Evolutionary conservation across 2,888 invertebrate genomes (phyloP).

Genomic region (Abscondita cerata): DNA sequence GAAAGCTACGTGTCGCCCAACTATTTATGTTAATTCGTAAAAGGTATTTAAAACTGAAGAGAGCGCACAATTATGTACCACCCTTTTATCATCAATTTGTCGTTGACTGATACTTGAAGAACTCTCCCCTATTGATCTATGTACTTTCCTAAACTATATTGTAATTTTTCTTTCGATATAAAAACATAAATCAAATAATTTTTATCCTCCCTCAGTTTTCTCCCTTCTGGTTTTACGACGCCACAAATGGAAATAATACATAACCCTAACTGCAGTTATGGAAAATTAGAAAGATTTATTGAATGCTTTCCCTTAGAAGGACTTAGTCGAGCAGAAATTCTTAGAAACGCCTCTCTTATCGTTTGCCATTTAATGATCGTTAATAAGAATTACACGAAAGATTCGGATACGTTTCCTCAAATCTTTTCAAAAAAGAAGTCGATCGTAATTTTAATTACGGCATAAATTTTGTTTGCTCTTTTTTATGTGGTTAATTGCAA

Average conservation of each 20-base stretch:
- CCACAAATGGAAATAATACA: conserved; percentile 44
- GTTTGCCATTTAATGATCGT: conserved; percentile 16
- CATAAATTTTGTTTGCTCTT: conserved; percentile 6
- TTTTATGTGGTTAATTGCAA: conserved; percentile 6
- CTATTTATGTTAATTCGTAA: too few species aligned
- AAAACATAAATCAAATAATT: conserved; percentile 22
- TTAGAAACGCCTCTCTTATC: conserved; percentile 41
- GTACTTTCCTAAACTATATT: conserved; percentile 3
- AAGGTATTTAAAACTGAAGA: too few species aligned
- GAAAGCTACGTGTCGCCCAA: too few species aligned
- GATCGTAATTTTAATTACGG: background rate
- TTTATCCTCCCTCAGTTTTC: conserved; percentile 24
- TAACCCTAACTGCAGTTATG: conserved; percentile 47
- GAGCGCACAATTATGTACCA: too few species aligned
- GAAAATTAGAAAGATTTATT: conserved; percentile 54
- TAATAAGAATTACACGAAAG: conserved; percentile 12
- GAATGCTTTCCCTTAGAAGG: conserved; percentile 45
- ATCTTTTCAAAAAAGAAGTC: background rate
- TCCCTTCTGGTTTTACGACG: conserved; percentile 36
- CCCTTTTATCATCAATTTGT: too few species aligned
- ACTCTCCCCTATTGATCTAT: too few species aligned
- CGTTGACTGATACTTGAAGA: too few species aligned
- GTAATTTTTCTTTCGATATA: conserved; percentile 13
- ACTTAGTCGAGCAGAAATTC: conserved; percentile 51
- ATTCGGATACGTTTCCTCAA: too few species aligned